Conservation (phyloP, 2,797 vertebrate species). For the Coranthus polyacanthus region DNA sequence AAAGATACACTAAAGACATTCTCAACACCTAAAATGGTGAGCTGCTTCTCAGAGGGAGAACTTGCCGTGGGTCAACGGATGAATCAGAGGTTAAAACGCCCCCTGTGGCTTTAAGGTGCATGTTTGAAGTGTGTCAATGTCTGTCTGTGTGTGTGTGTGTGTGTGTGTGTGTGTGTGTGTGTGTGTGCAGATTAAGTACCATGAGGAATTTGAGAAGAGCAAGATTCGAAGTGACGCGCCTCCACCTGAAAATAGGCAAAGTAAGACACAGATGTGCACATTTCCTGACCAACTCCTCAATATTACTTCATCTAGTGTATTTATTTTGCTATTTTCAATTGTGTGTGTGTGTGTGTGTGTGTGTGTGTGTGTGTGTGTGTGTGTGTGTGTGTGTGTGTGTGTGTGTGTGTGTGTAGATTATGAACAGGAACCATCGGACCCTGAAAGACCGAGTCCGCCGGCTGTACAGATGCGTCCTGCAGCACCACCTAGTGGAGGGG, state of each 20-base stretch:
- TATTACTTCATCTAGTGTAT: not conserved
- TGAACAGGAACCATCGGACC: conserved; percentile 59
- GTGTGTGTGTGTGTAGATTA: conserved; percentile 42
- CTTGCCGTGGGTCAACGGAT: not conserved
- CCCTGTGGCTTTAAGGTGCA: too few species aligned
- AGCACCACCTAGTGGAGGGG: conserved; percentile 78
- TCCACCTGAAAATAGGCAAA: conserved; percentile 79
- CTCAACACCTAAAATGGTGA: conserved; percentile 51
- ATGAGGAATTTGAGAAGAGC: conserved; percentile 95
- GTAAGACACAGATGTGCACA: conserved; percentile 43
- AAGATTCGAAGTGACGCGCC: conserved; percentile 88
- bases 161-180: too few species aligned
- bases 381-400: conserved; percentile 22
- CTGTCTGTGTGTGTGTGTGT: conserved; percentile 26
- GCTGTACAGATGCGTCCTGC: conserved; percentile 60
- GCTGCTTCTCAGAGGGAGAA: not conserved
- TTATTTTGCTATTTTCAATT: not conserved
- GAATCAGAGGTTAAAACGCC: not conserved
- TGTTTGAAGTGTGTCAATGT: conserved; percentile 26
- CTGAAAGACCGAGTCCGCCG: conserved; percentile 61
- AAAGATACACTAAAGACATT: too few species aligned
- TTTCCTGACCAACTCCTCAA: not conserved
- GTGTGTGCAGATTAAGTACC: conserved; percentile 92
- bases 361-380: conserved; percentile 26
- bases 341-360: conserved; percentile 26